Percentiles rank a stretch among this genome's conserved stretches.
Evolutionary conservation across 2,888 invertebrate species (phyloP).

Genomic region (Athetis lepigone): DNA sequence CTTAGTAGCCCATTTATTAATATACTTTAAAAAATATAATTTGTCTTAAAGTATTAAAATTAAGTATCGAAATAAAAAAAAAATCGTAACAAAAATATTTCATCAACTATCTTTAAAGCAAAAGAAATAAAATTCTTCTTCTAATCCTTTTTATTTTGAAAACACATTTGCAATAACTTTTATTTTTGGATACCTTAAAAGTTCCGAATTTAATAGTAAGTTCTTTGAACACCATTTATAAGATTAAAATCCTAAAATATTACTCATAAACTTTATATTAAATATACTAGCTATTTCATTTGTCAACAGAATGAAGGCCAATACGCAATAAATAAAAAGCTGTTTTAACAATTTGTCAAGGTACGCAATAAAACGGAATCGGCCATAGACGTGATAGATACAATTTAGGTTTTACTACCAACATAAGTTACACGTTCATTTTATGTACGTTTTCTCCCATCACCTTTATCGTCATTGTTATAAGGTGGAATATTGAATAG

Average conservation of each 20-base stretch:
- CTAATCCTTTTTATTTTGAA: too few relatives aligned
- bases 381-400: constrained; percentile 2
- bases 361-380: constrained; percentile 51
- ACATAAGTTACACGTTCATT: neutral
- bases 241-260: neutral
- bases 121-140: too few relatives aligned
- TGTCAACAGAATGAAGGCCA: neutral
- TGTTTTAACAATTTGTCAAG: constrained; percentile 50
- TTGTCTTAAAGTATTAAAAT: too few relatives aligned
- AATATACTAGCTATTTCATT: neutral
- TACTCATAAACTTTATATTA: neutral
- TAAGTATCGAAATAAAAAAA: too few relatives aligned
- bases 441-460: neutral
- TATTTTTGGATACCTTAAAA: too few relatives aligned
- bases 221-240: too few relatives aligned
- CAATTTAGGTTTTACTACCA: constrained; percentile 13
- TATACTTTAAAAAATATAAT: too few relatives aligned
- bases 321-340: neutral
- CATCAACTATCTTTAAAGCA: too few relatives aligned
- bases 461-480: neutral
- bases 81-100: too few relatives aligned
- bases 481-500: constrained; percentile 3
- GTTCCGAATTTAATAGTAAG: too few relatives aligned
- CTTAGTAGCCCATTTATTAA: too few relatives aligned
- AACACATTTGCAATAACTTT: too few relatives aligned